These are phyloP conservation scores for Crambe crambe DNA, from an alignment of 37 sponge, comb jelly and placozoan species.

Conservation along the genomic window DNA sequence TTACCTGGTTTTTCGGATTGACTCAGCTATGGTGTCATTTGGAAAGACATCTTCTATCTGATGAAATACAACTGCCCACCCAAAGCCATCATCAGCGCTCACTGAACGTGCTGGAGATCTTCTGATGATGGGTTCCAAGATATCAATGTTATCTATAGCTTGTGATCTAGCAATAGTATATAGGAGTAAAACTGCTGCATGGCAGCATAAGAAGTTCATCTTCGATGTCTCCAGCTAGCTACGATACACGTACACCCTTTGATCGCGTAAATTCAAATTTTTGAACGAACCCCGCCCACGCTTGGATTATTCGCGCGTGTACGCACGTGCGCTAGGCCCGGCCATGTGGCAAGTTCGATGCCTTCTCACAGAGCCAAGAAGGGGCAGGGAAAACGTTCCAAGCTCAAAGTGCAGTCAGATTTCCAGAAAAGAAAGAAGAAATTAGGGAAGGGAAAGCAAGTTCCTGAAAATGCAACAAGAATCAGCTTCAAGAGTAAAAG, in stretches of 20 bases:
- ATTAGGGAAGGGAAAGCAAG: slow-evolving; percentile 60
- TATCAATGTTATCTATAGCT: background rate
- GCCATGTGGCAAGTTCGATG: no score
- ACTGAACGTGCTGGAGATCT: background rate
- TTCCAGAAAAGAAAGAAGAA: slow-evolving; percentile 66
- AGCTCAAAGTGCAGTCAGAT: no score
- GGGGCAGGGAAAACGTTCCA: no score
- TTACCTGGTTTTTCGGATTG: background rate
- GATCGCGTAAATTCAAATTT: no score
- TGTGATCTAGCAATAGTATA: background rate
- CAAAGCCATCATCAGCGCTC: background rate
- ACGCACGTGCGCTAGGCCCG: no score
- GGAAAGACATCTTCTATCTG: background rate
- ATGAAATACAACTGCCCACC: background rate
- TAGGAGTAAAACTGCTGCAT: background rate
- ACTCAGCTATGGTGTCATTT: background rate
- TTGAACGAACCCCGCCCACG: no score
- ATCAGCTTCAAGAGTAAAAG: slow-evolving; percentile 47
- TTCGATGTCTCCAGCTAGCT: no score
- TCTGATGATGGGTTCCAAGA: background rate
- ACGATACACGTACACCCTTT: no score
- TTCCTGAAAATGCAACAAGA: slow-evolving; percentile 56
- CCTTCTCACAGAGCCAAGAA: no score
- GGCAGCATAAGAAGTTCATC: background rate
- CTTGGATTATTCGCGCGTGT: no score